Evolutionary conservation across 2,888 invertebrate species (phyloP).

Genomic region (Chrysomela aeneicollis): DNA sequence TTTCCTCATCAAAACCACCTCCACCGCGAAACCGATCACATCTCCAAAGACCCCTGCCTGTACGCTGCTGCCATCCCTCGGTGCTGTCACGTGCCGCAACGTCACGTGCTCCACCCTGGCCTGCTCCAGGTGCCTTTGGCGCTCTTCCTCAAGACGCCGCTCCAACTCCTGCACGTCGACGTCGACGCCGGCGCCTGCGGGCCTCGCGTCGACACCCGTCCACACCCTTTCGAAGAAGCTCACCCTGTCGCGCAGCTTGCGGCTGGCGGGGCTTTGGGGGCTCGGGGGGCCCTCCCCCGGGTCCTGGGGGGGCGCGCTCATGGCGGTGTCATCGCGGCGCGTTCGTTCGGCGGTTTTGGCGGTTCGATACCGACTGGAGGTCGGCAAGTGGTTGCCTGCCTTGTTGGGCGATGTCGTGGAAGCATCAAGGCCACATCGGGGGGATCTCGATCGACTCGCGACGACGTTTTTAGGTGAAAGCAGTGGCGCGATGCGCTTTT

Average conservation of each 20-base stretch:
- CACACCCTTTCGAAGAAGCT: slow-evolving; percentile 83
- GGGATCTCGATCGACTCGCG: slow-evolving; percentile 26
- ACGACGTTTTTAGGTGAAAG: not conserved
- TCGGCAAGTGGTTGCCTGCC: slow-evolving; percentile 26
- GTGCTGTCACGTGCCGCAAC: slow-evolving; percentile 66
- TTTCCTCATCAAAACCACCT: not conserved
- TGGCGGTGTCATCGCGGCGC: slow-evolving; percentile 42
- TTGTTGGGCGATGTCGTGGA: slow-evolving; percentile 5
- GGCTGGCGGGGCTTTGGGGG: slow-evolving; percentile 56
- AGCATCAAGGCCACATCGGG: slow-evolving; percentile 16
- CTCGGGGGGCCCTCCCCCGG: slow-evolving; percentile 48
- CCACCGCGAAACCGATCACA: not conserved
- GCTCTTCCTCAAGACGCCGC: slow-evolving; percentile 49
- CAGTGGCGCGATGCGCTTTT: slow-evolving; percentile 26
- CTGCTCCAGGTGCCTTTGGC: slow-evolving; percentile 47
- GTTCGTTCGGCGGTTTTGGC: slow-evolving; percentile 17
- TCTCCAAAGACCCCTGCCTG: slow-evolving; percentile 51
- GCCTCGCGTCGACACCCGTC: slow-evolving; percentile 62
- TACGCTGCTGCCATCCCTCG: slow-evolving; percentile 49
- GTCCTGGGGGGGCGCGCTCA: slow-evolving; percentile 50
- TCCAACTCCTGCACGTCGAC: slow-evolving; percentile 50
- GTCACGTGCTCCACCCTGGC: slow-evolving; percentile 68
- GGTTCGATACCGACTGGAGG: slow-evolving; percentile 23
- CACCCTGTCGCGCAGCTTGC: slow-evolving; percentile 75
- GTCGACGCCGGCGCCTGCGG: slow-evolving; percentile 39